phyloP scores from a whole-genome alignment of 2,113 vertebrate species.

The Phrynosoma platyrhinos region DNA sequence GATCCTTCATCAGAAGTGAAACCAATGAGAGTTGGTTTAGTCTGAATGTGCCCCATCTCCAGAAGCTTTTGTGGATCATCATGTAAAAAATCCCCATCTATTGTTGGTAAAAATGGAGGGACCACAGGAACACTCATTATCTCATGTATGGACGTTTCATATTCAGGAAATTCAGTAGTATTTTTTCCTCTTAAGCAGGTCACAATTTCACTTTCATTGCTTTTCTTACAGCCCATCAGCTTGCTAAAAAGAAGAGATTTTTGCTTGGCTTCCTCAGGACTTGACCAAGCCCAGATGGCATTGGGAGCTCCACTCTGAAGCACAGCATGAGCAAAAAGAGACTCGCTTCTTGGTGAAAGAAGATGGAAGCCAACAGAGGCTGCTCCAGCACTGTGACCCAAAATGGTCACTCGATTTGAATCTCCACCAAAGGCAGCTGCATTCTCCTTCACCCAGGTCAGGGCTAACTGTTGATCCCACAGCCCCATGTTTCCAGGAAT shows the following conservation, averaged over 20 bases:
- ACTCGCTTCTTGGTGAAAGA: constrained; percentile 75
- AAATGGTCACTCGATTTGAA: constrained; percentile 74
- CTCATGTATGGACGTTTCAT: not conserved
- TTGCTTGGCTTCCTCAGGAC: constrained; percentile 45
- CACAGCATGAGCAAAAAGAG: constrained; percentile 74
- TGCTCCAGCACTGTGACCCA: constrained; percentile 81
- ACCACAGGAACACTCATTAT: too few relatives aligned
- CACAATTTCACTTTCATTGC: constrained; percentile 49
- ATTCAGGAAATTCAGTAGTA: constrained; percentile 27
- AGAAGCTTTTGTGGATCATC: constrained; percentile 67
- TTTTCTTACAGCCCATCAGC: constrained; percentile 64
- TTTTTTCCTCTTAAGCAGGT: constrained; percentile 69
- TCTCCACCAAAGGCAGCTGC: constrained; percentile 80
- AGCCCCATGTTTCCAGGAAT: constrained; percentile 76
- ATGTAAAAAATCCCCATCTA: constrained; percentile 77
- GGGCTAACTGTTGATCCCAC: constrained; percentile 79
- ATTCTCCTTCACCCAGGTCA: constrained; percentile 78
- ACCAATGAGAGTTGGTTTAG: constrained; percentile 76
- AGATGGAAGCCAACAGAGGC: constrained; percentile 77
- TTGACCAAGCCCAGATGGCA: constrained; percentile 64
- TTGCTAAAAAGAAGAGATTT: constrained; percentile 47
- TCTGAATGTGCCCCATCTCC: constrained; percentile 40
- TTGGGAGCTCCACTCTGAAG: constrained; percentile 78
- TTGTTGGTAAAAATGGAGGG: constrained; percentile 45
- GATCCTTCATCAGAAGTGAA: constrained; percentile 78